phyloP scores from a whole-genome alignment of 2,888 invertebrate species.

The Mesorhabditis belari region DNA sequence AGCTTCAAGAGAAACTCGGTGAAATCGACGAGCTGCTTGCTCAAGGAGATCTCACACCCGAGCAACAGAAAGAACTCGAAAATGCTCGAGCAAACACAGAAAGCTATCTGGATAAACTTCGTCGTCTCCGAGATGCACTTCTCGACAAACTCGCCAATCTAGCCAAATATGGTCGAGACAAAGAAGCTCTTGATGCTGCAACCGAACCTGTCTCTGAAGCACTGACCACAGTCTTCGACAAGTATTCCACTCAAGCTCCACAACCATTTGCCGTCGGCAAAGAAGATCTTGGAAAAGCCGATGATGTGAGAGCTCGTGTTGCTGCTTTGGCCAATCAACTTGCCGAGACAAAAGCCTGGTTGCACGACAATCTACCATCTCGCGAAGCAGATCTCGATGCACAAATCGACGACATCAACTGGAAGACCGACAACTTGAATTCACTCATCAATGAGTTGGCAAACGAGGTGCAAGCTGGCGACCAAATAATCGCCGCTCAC shows the following conservation, averaged over 20 bases:
- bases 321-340: neutral
- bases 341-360: neutral
- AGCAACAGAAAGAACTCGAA: slow-evolving; percentile 3
- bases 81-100: slow-evolving; percentile 1
- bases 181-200: slow-evolving; percentile 4
- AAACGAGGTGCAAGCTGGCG: neutral
- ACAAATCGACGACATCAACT: neutral
- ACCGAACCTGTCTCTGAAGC: slow-evolving; percentile 1
- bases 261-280: neutral
- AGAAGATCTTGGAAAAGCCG: neutral
- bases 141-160: neutral
- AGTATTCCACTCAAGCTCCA: neutral
- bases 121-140: neutral
- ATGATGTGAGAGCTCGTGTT: neutral
- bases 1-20: neutral
- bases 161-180: neutral
- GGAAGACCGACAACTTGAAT: neutral
- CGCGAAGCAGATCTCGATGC: neutral
- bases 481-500: neutral
- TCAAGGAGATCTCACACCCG: neutral
- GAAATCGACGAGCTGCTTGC: slow-evolving; percentile 1
- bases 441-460: neutral
- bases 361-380: neutral
- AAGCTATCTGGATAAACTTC: neutral
- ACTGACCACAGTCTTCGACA: neutral